Evolutionary conservation across 1,140 invertebrate genomes (phyloP), one percentile per base, ranked within the genome.

Genomic region (Platyscapa corneri): DNA sequence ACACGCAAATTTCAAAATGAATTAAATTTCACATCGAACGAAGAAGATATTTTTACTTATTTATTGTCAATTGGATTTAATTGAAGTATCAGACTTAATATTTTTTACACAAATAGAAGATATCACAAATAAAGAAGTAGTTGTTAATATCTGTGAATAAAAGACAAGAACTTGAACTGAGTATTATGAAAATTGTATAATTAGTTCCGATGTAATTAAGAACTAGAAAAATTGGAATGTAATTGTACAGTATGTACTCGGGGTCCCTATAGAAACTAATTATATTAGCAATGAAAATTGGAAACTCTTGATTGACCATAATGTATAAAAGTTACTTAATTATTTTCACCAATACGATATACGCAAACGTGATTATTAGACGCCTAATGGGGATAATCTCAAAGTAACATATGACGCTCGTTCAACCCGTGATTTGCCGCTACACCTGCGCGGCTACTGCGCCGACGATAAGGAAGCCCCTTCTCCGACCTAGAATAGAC

Each of bases 351-450:
- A 6, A 27, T 27, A 10, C 56, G 56, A 60, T 80, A 80, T 67
- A 80, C 18, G 37, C n/a, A 46, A 3, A 64, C 10, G 23, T 14
- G 78, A 80, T 80, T n/a, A 64, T 80, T 80, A 80, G 2, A 5
- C 3, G 78, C 20, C 46, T 80, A 80, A 81, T 72, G 64, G 16
- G 6, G 65, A 1, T 67, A 67, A 80, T 80, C 27, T 39, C 3
- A 30, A 23, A 42, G 65, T 32, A 39, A 23, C 23, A 80, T 80
- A 27, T 67, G 78, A 46, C 60, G 78, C 3, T 14, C 3, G 27
- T 34, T 5, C 76, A 23, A 34, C 49, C 60, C 76, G 72, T 46
- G 20, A 18, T 49, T 56, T 30, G 32, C 32, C 49, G 32, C 37
- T 80, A 39, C 32, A n/a, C 67, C 67, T 67, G 78, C 65, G 34